Percentiles rank a stretch among this genome's conserved stretches.
phyloP scores from a whole-genome alignment of 2,113 vertebrate genomes.

The Baryphthengus martii region DNA sequence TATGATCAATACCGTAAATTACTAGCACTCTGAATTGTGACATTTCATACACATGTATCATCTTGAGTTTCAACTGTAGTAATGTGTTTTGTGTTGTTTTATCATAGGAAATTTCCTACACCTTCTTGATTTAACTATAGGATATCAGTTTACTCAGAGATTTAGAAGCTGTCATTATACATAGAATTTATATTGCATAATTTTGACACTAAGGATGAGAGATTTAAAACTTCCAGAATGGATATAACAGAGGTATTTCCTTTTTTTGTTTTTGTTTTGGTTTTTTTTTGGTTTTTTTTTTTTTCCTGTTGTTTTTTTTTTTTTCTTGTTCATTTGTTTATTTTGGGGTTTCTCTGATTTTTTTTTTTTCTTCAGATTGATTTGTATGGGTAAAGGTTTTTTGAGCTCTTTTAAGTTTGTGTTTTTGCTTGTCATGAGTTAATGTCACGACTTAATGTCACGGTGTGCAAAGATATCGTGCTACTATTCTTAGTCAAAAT shows the following conservation, averaged over 20 bases:
- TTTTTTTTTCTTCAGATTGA: background rate
- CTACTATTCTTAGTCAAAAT: background rate
- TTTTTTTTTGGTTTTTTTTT: too few species aligned
- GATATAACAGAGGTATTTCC: background rate
- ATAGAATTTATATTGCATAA: background rate
- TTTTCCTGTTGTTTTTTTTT: too few species aligned
- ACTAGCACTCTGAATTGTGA: background rate
- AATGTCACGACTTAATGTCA: too few species aligned
- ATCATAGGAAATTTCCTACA: background rate
- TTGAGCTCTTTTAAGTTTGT: fast-evolving
- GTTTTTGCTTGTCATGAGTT: background rate
- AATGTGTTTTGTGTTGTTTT: background rate
- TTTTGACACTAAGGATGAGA: fast-evolving
- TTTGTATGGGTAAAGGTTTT: background rate
- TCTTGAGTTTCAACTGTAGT: background rate
- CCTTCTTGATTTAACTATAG: background rate
- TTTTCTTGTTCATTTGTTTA: background rate
- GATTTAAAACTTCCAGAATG: background rate
- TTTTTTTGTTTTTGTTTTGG: too few species aligned
- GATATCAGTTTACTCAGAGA: background rate
- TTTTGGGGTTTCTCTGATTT: too few species aligned
- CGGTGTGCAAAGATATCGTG: background rate
- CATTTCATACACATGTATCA: background rate
- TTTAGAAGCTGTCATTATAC: background rate
- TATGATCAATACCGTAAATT: background rate